Percentiles rank a stretch among this genome's conserved stretches.
These are phyloP conservation scores for Bradysia coprophila DNA, from an alignment of 1,140 invertebrate genomes.

Conservation along the genomic window DNA sequence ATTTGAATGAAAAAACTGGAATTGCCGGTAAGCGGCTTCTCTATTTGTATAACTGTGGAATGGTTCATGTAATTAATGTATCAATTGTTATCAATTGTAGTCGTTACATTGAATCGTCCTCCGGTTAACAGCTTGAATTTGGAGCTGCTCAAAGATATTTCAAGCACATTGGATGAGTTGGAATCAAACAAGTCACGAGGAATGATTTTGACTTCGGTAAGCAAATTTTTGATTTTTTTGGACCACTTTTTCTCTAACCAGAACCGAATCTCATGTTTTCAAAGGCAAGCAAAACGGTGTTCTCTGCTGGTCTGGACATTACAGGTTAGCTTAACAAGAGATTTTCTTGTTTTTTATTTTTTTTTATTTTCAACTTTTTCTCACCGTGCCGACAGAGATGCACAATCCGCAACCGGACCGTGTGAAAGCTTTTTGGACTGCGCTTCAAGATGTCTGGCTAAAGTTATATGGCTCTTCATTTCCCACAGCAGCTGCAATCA, in stretches of 20 bases:
- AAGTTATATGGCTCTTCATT: conserved; percentile 4
- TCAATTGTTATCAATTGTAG: conserved; percentile 40
- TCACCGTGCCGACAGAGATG: no score
- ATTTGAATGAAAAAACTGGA: conserved; percentile 38
- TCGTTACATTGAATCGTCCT: conserved; percentile 46
- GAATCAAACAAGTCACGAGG: conserved; percentile 48
- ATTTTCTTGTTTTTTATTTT: no score
- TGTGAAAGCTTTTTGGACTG: conserved; percentile 2
- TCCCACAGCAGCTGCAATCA: conserved; percentile 2
- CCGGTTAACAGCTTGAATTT: conserved; percentile 72
- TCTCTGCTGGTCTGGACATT: conserved; percentile 75
- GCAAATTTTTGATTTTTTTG: conserved; percentile 9
- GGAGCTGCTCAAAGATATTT: conserved; percentile 46
- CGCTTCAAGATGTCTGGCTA: conserved; percentile 2
- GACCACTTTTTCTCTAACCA: neutral
- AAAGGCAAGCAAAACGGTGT: conserved; percentile 52
- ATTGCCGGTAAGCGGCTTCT: conserved; percentile 37
- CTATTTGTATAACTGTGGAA: no score
- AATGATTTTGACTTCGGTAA: conserved; percentile 64
- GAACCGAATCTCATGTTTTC: conserved; percentile 5
- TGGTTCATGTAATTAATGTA: no score
- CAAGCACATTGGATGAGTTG: conserved; percentile 40
- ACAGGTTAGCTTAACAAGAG: conserved; percentile 62
- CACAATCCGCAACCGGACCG: neutral
- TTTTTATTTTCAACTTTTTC: no score